phyloP scores from a whole-genome alignment of 1,140 invertebrate genomes.

The Pristionchus pacificus region DNA sequence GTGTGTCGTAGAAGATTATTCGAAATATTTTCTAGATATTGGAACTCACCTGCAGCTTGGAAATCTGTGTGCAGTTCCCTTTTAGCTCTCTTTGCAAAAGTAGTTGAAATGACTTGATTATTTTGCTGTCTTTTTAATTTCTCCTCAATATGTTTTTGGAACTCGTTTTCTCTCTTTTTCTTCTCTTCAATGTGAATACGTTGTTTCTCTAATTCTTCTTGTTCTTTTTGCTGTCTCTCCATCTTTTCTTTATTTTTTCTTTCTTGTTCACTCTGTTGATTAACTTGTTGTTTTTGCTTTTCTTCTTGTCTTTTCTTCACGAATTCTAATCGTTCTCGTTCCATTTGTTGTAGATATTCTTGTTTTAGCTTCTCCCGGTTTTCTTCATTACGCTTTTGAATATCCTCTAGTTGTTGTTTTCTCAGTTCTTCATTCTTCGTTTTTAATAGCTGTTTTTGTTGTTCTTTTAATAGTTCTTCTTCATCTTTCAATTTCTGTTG shows the following conservation, averaged over 20 bases:
- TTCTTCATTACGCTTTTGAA: neutral
- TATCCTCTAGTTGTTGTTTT: constrained; percentile 3
- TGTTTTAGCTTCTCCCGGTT: too few species aligned
- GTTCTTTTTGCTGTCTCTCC: constrained; percentile 6
- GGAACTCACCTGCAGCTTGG: constrained; percentile 17
- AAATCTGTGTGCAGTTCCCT: constrained; percentile 19
- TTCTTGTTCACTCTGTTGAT: neutral
- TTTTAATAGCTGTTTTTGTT: neutral
- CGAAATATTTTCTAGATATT: constrained; percentile 30
- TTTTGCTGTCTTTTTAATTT: neutral
- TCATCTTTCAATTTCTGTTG: neutral
- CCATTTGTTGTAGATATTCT: constrained; percentile 10
- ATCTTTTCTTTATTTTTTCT: constrained; percentile 4
- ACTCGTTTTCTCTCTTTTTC: constrained; percentile 1
- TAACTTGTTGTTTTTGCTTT: neutral
- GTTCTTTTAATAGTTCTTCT: neutral
- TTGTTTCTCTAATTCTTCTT: neutral
- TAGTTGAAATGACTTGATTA: neutral
- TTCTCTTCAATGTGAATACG: constrained; percentile 1
- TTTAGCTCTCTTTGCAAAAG: constrained; percentile 19
- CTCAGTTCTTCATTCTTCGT: neutral
- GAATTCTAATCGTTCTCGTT: constrained; percentile 10
- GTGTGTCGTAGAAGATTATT: constrained; percentile 22
- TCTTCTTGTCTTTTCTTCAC: neutral
- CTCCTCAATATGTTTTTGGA: neutral